Conservation (phyloP, 2,797 vertebrate species). For the Cossypha polioptera region DNA sequence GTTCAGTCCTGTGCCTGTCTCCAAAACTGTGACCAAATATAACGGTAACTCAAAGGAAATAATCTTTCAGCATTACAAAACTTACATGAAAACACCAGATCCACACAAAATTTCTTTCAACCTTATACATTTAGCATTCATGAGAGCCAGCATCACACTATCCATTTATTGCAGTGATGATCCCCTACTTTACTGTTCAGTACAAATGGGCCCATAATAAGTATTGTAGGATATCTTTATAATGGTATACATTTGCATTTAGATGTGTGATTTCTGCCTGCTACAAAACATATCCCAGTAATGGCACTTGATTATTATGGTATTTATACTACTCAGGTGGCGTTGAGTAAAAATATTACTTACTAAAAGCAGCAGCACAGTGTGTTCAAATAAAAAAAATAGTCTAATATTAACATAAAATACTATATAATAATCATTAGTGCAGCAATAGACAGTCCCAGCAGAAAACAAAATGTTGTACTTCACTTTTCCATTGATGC, state of each 20-base stretch:
- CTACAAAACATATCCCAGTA: neutral
- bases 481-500: neutral
- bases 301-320: neutral
- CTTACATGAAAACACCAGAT: neutral
- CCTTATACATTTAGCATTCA: neutral
- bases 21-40: too few relatives aligned
- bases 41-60: too few relatives aligned
- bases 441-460: neutral
- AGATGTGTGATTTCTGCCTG: neutral
- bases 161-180: neutral
- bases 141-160: neutral
- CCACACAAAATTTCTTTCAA: neutral
- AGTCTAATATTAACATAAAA: neutral
- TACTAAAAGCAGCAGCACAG: neutral
- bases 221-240: neutral
- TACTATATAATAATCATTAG: neutral
- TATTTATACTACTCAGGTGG: neutral
- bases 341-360: neutral
- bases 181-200: neutral
- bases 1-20: too few relatives aligned
- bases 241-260: neutral
- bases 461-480: neutral
- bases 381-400: neutral
- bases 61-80: neutral
- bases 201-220: neutral